These are phyloP conservation scores for Frankliniella intonsa DNA, from an alignment of 2,888 invertebrate species.

Conservation along the genomic window DNA sequence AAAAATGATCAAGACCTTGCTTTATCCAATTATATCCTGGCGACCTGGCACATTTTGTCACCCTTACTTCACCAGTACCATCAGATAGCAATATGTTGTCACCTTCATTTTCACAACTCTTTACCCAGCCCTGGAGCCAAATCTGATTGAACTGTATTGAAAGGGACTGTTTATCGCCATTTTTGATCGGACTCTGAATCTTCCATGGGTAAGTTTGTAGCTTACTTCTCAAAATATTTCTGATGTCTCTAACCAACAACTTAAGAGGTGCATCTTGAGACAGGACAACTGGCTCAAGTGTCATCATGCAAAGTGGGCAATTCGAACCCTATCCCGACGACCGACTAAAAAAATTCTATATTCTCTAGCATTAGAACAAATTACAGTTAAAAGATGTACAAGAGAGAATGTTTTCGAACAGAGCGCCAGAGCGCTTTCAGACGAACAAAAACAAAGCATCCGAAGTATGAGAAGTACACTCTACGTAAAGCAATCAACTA, in stretches of 20 bases:
- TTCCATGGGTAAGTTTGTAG: neutral
- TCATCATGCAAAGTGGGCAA: neutral
- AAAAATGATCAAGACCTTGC: slow-evolving; percentile 29
- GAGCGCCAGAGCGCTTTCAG: too few relatives aligned
- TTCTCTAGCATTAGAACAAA: too few relatives aligned
- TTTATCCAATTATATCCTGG: slow-evolving; percentile 33
- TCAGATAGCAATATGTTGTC: slow-evolving; percentile 38
- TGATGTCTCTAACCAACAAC: neutral
- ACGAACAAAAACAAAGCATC: too few relatives aligned
- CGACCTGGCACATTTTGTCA: slow-evolving; percentile 35
- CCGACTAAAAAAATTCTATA: too few relatives aligned
- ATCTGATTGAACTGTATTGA: neutral
- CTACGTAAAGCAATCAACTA: too few relatives aligned
- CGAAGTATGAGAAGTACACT: too few relatives aligned
- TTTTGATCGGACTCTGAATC: neutral
- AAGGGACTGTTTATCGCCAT: neutral
- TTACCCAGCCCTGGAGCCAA: neutral
- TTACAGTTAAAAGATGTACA: too few relatives aligned
- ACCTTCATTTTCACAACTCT: neutral
- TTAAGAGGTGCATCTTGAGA: neutral
- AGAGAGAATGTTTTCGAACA: too few relatives aligned
- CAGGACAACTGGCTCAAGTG: neutral
- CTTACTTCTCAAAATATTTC: neutral
- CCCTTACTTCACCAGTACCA: slow-evolving; percentile 37
- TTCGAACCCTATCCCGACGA: too few relatives aligned